Conservation (phyloP, 2,797 vertebrate species). For the Premnoplex brunnescens region DNA sequence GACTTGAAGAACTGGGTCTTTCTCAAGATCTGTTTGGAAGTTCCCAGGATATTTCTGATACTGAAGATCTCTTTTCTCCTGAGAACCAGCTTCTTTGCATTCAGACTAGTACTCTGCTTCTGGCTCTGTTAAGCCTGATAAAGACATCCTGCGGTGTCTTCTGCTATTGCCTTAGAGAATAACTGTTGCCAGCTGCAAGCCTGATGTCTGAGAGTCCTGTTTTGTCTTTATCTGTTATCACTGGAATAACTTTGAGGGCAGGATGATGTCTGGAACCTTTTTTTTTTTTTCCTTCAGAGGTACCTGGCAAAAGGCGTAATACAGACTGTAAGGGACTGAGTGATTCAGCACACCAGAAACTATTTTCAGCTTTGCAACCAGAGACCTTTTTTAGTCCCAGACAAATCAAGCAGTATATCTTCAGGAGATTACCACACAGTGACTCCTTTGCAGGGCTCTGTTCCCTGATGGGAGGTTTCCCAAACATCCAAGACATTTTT, state of each 20-base stretch:
- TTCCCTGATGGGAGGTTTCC: not conserved
- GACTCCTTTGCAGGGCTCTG: not conserved
- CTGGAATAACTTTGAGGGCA: slow-evolving; percentile 22
- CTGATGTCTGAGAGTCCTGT: slow-evolving; percentile 36
- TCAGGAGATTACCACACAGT: not conserved
- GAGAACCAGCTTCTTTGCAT: not conserved
- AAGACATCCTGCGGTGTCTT: slow-evolving; percentile 9
- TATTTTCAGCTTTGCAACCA: not conserved
- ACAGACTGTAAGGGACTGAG: not conserved
- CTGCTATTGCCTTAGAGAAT: not conserved
- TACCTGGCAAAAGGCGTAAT: not conserved
- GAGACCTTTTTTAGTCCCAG: not conserved
- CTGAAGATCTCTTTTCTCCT: not conserved
- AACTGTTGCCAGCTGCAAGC: slow-evolving; percentile 23
- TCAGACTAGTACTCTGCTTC: not conserved
- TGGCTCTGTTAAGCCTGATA: slow-evolving; percentile 6
- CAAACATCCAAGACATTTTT: slow-evolving; percentile 16
- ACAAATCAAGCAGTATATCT: slow-evolving; percentile 20
- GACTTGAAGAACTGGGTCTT: not conserved
- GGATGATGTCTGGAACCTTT: slow-evolving; percentile 7
- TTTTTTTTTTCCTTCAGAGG: not conserved
- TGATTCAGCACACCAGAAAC: slow-evolving; percentile 6
- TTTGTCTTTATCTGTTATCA: slow-evolving; percentile 37
- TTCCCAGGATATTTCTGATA: not conserved
- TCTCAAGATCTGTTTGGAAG: not conserved